Base-by-base conservation (phyloP, 1,140 invertebrate genomes). In the Nautilus pompilius region DNA sequence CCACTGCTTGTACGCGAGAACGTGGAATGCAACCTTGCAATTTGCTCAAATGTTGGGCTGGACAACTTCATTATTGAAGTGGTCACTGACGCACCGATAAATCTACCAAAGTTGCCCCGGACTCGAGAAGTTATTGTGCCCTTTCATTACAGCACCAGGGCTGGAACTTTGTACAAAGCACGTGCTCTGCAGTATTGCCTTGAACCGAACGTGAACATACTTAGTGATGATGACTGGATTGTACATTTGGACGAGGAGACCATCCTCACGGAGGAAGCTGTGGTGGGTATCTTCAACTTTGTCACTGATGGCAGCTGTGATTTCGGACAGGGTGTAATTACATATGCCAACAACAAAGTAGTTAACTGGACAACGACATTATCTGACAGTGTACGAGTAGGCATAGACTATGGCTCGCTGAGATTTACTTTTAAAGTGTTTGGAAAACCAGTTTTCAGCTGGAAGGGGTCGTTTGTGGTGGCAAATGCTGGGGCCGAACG, bases 211-310 rank as follows among this genome's bases (percentile, higher is more conserved):
- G 90, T 84, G 2, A 96, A 95, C 82, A 88, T 93, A 67, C 80
- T 96, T 15, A 88, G 87, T 24, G 93, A 96, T 74, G 89, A 88
- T 65, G 95, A 98, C 81, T 98, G 95, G 95, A 91, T 99, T 73
- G 94, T 98, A 3, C 96, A 98, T 84, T 84, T 98, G 26, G 96
- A 99, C 80, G 96, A 98, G 84, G 96, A 98, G 81, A 98, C 96
- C 0, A 80, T 98, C 26, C 84, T 98, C 0, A 98, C 96, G 2
- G 92, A 94, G 75, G 94, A 96, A 80, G 90, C 92, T 26, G 87
- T 87, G 0, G 69, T 73, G 26, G 96, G 96, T 8, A 93, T 99
- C 72, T 82, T 98, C n/a, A 99, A 99, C 78, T 99, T 99, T 87
- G 92, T 96, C 26, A 59, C 51, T 46, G 93, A 97, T 84, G 95